These are phyloP conservation scores for Prochilodus magdalenae DNA, from an alignment of 2,113 vertebrate species.

Conservation along the genomic window DNA sequence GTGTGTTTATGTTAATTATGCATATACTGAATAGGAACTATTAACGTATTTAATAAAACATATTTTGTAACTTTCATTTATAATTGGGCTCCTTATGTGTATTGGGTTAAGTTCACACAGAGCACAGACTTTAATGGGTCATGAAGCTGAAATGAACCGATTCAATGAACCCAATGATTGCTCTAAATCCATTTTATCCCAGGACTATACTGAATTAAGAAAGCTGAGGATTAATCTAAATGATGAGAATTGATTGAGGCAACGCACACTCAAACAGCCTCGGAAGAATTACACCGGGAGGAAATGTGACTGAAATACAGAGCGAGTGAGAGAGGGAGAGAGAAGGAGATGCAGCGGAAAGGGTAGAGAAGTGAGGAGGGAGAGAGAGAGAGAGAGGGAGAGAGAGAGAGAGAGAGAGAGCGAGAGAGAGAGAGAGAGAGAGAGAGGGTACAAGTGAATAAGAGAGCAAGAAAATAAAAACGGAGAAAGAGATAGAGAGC, in stretches of 20 bases:
- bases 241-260: slow-evolving; percentile 65
- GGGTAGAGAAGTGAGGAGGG: background rate
- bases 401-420: background rate
- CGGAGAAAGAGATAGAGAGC: background rate
- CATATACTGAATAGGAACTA: no score
- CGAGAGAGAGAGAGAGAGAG: background rate
- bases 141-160: slow-evolving; percentile 48
- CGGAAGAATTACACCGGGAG: slow-evolving; percentile 63
- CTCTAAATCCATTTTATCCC: slow-evolving; percentile 51
- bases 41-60: background rate
- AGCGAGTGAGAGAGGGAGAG: slow-evolving; percentile 14
- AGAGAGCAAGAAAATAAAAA: background rate
- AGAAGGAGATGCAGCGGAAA: background rate
- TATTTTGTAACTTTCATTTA: background rate
- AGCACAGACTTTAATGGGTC: slow-evolving; percentile 37
- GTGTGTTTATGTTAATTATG: no score
- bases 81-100: slow-evolving; percentile 17
- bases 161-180: slow-evolving; percentile 40
- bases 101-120: slow-evolving; percentile 20
- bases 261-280: slow-evolving; percentile 63
- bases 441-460: slow-evolving; percentile 1
- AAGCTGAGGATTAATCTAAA: slow-evolving; percentile 68
- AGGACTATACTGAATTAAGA: slow-evolving; percentile 54
- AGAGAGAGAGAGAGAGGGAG: slow-evolving; percentile 9
- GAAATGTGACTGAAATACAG: slow-evolving; percentile 62